These are phyloP conservation scores for Trachythela sp. DNA, from an alignment of 64 coral and sea anemone species.

Conservation along the genomic window DNA sequence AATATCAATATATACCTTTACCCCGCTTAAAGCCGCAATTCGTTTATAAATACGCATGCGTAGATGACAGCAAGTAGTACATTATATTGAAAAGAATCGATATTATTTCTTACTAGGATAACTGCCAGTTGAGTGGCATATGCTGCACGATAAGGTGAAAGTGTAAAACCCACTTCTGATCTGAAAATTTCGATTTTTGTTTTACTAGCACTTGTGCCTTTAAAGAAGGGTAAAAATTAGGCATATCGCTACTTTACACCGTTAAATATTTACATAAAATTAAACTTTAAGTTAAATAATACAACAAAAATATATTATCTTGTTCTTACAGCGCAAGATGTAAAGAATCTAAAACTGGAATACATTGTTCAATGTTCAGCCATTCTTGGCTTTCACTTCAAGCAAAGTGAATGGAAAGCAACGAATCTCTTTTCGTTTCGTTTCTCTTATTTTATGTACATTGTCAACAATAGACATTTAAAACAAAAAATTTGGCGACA, in stretches of 20 bases:
- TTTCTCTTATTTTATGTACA: background rate
- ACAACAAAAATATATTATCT: constrained; percentile 26
- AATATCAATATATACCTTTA: background rate
- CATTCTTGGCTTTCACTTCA: background rate
- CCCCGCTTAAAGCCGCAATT: background rate
- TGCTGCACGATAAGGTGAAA: too few relatives aligned
- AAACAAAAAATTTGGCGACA: background rate
- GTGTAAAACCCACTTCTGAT: background rate
- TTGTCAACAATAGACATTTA: background rate
- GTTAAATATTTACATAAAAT: constrained; percentile 19
- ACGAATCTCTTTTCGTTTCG: background rate
- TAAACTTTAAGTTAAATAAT: constrained; percentile 30
- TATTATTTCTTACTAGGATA: background rate
- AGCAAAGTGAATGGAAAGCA: background rate
- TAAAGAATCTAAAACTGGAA: background rate
- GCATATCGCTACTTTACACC: background rate
- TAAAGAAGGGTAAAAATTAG: too few relatives aligned
- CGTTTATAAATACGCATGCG: background rate
- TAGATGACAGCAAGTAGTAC: background rate
- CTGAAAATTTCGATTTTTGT: background rate
- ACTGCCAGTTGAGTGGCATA: too few relatives aligned
- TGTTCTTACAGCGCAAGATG: constrained; percentile 17
- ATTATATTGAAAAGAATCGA: background rate
- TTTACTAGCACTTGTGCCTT: background rate
- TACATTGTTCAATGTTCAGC: background rate